A percentile compares a stretch with the other conserved stretches of the same genome.
phyloP scores from a whole-genome alignment of 1,140 invertebrate species.

The Danaus melanippus region DNA sequence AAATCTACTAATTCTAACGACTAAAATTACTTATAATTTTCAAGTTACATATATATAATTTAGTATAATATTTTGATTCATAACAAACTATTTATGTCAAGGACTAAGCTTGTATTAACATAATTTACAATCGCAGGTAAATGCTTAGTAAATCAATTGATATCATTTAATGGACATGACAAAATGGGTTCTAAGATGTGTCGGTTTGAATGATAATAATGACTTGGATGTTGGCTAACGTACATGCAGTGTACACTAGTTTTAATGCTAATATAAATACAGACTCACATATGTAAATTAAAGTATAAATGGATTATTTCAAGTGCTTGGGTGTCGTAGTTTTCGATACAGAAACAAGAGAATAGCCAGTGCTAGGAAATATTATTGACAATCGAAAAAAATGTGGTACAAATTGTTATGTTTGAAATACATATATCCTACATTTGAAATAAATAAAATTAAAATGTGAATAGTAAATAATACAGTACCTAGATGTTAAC shows the following conservation, averaged over 20 bases:
- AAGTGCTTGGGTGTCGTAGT: no score
- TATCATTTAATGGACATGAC: conserved; percentile 27
- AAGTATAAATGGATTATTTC: background rate
- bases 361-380: no score
- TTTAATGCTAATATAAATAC: conserved; percentile 46
- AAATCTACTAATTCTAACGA: no score
- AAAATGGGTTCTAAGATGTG: conserved; percentile 36
- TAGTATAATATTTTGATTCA: background rate
- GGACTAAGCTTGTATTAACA: conserved; percentile 22
- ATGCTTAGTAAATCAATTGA: conserved; percentile 22
- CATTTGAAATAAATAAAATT: no score
- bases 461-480: no score
- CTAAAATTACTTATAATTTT: no score
- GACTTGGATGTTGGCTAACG: conserved; percentile 38
- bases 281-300: conserved; percentile 23
- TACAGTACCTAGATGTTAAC: no score
- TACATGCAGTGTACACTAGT: conserved; percentile 21
- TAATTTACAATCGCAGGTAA: conserved; percentile 23
- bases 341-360: no score
- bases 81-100: conserved; percentile 23
- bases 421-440: background rate
- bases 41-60: no score
- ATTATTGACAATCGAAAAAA: no score
- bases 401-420: background rate
- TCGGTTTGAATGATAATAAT: conserved; percentile 43